These are phyloP conservation scores for Chymomyza amoena DNA, from an alignment of 2,888 invertebrate genomes.

Conservation along the genomic window DNA sequence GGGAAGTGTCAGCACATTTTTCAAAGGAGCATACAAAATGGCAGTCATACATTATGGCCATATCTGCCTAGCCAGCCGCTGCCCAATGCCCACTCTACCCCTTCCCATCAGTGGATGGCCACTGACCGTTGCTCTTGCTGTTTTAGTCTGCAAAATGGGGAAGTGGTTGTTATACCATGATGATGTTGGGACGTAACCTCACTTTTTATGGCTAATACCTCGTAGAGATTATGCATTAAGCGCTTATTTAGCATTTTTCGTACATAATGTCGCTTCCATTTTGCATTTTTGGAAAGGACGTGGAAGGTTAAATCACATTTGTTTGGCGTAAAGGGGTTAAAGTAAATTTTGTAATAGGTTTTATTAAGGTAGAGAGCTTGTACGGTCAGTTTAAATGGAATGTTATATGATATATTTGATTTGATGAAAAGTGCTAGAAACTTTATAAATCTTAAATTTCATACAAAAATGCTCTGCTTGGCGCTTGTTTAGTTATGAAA, in stretches of 20 bases:
- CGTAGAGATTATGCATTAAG: conserved; percentile 19
- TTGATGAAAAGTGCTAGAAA: too few species aligned
- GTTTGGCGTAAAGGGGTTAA: neutral
- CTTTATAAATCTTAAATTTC: too few species aligned
- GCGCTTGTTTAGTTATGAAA: too few species aligned
- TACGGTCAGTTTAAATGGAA: too few species aligned
- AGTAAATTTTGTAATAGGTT: neutral
- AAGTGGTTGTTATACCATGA: neutral
- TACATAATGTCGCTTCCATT: conserved; percentile 55
- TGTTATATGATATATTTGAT: too few species aligned
- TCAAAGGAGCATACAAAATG: conserved; percentile 67
- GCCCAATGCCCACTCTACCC: neutral
- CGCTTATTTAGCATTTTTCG: conserved; percentile 74
- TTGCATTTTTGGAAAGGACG: conserved; percentile 21
- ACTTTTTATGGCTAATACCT: conserved; percentile 29
- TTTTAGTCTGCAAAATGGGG: neutral
- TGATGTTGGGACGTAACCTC: conserved; percentile 21
- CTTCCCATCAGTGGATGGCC: neutral
- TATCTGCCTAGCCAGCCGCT: conserved; percentile 50
- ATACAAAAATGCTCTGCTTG: too few species aligned
- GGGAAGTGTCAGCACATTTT: conserved; percentile 72
- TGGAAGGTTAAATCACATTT: neutral
- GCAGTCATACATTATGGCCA: conserved; percentile 74
- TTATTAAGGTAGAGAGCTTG: too few species aligned
- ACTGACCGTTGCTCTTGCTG: neutral